phyloP scores from a whole-genome alignment of 1,140 invertebrate species.

The Brevipalpus yothersi region DNA sequence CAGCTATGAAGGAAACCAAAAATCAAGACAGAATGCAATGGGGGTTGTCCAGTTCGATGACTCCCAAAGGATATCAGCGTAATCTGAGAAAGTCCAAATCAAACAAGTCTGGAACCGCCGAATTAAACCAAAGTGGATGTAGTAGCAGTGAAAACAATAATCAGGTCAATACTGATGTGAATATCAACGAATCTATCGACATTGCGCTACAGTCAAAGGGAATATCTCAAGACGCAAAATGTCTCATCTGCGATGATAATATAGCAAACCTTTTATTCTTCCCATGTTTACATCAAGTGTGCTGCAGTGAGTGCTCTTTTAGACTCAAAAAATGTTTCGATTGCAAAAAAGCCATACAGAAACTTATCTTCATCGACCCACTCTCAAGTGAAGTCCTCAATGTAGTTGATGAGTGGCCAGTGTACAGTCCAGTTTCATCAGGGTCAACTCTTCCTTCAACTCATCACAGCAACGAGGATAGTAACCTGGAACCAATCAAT shows the following conservation, averaged over 20 bases:
- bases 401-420: neutral
- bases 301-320: slow-evolving; percentile 45
- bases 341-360: slow-evolving; percentile 29
- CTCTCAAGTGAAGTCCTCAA: neutral
- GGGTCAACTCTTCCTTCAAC: too few relatives aligned
- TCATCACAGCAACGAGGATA: too few relatives aligned
- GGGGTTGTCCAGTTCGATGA: too few relatives aligned
- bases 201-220: neutral
- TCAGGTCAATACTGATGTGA: too few relatives aligned
- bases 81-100: neutral
- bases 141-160: too few relatives aligned
- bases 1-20: too few relatives aligned
- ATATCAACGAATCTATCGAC: too few relatives aligned
- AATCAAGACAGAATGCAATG: too few relatives aligned
- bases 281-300: slow-evolving; percentile 45
- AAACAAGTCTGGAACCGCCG: neutral
- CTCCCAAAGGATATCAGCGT: too few relatives aligned
- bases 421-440: neutral
- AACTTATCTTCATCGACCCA: neutral
- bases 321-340: slow-evolving; percentile 54
- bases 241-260: slow-evolving; percentile 42
- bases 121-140: too few relatives aligned
- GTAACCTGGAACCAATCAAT: neutral
- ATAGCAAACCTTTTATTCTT: slow-evolving; percentile 35
- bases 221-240: slow-evolving; percentile 22